Base-by-base conservation (phyloP, 1,140 invertebrate species). In the Rhagoletis zephyria region DNA sequence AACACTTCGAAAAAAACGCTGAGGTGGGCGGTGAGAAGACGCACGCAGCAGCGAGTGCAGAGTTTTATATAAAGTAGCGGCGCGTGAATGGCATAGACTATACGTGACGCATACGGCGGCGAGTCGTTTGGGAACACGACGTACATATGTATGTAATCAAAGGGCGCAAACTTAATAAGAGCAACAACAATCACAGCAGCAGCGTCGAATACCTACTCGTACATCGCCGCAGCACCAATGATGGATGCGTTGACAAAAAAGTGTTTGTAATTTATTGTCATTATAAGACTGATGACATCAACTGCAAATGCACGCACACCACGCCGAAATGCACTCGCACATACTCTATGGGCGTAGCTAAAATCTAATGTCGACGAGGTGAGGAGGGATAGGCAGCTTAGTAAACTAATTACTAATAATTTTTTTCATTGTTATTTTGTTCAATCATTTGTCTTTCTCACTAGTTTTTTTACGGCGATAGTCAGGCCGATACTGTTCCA, bases 201-300 rank as follows among this genome's bases (percentile, higher is more conserved):
- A 16, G 10, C 67, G 48, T 16, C 67, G n/a, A 16, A 45, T 7
- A 67, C 40, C 12, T 12, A 63, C 7, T 14, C 0, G 12, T n/a
- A 14, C 30, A 30, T 48, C 45, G 30, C 14, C 0, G 40, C 67
- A n/a, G 16, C 74, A 19, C 45, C 51, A 16, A 81, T 81, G 74
- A 81, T 81, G 74, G 19, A 81, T 81, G 74, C 74, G 48, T 81
- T 81, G 74, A 81, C 74, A 81, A 81, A 81, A 67, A 81, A 81
- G 16, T 81, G n/a, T n/a, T n/a, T n/a, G 16, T 81, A 81, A 81
- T 81, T 56, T 81, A 81, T 81, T 81, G 51, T 19, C 74, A 19
- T 12, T 81, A 51, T 30, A 19, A 42, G 74, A 81, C 74, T 30
- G 74, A 56, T 56, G 74, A 81, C n/a, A 81, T 56, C 45, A 16